A percentile compares a stretch with the other conserved stretches of the same genome.
Conservation (phyloP, 2,113 vertebrate genomes). For the Rhinoptilus africanus region DNA sequence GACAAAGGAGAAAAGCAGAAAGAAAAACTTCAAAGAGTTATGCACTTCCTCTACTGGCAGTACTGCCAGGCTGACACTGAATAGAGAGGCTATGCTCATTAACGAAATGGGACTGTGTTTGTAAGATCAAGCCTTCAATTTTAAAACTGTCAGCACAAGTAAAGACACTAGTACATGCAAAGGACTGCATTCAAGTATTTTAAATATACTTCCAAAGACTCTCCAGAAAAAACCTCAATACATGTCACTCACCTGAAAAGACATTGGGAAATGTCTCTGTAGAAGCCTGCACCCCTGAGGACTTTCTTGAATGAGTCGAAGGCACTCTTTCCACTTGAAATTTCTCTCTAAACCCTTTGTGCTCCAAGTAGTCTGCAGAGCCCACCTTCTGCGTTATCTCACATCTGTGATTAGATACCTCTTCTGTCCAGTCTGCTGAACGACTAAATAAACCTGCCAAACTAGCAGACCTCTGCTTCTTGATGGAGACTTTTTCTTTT, state of each 20-base stretch:
- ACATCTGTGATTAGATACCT: slow-evolving; percentile 50
- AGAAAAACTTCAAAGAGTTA: slow-evolving; percentile 44
- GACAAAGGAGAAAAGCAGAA: slow-evolving; percentile 4
- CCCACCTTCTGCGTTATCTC: slow-evolving; percentile 55
- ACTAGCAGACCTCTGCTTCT: slow-evolving; percentile 76
- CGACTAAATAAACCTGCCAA: slow-evolving; percentile 80
- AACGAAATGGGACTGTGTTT: not conserved
- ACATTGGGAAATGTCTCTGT: slow-evolving; percentile 85
- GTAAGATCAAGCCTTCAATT: not conserved
- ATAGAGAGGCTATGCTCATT: not conserved
- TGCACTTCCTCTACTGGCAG: slow-evolving; percentile 17
- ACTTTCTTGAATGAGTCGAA: slow-evolving; percentile 71
- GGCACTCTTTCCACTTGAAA: slow-evolving; percentile 71
- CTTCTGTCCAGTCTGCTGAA: slow-evolving; percentile 93
- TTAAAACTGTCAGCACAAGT: not conserved
- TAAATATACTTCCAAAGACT: not conserved
- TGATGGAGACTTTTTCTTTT: slow-evolving; percentile 54
- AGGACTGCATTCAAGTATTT: not conserved
- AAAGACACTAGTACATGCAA: not conserved
- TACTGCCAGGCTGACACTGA: not conserved
- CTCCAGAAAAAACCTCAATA: not conserved
- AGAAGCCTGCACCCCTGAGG: slow-evolving; percentile 78
- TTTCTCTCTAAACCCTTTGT: slow-evolving; percentile 58
- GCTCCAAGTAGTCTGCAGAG: slow-evolving; percentile 76
- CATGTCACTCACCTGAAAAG: slow-evolving; percentile 85